Conservation (phyloP, 2,888 invertebrate species). For the Erebia aethiops region DNA sequence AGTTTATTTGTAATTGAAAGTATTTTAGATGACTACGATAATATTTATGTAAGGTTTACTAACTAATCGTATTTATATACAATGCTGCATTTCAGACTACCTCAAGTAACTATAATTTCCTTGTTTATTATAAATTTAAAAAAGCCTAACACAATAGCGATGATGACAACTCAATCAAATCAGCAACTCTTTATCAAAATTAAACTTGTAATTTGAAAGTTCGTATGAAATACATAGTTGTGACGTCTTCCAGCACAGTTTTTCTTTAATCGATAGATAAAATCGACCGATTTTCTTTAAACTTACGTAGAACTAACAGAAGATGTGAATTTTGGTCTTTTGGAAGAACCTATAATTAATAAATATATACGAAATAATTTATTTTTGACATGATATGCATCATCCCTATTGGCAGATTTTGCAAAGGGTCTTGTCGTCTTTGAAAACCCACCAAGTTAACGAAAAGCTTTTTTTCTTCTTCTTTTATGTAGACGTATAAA, state of each 20-base stretch:
- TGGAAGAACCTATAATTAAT: too few species aligned
- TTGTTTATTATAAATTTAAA: constrained; percentile 2
- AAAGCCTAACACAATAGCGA: not conserved
- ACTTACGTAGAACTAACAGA: too few species aligned
- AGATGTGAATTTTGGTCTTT: too few species aligned
- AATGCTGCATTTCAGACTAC: constrained; percentile 41
- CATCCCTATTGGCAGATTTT: not conserved
- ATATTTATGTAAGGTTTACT: constrained; percentile 20
- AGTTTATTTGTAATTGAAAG: constrained; percentile 6
- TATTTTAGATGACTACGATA: constrained; percentile 13
- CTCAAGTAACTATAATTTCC: constrained; percentile 30
- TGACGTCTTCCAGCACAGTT: not conserved
- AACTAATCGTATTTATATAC: constrained; percentile 9
- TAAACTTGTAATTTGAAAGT: too few species aligned
- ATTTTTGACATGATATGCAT: too few species aligned
- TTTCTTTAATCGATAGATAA: too few species aligned
- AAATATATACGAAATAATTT: too few species aligned
- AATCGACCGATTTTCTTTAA: too few species aligned
- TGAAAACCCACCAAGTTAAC: not conserved
- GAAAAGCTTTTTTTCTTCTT: not conserved
- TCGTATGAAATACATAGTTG: too few species aligned
- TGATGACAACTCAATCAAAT: not conserved
- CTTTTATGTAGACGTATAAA: not conserved
- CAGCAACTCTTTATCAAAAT: too few species aligned
- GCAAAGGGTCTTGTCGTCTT: not conserved